phyloP scores from a whole-genome alignment of 64 coral and sea anemone genomes.

The Montipora efflorescens region DNA sequence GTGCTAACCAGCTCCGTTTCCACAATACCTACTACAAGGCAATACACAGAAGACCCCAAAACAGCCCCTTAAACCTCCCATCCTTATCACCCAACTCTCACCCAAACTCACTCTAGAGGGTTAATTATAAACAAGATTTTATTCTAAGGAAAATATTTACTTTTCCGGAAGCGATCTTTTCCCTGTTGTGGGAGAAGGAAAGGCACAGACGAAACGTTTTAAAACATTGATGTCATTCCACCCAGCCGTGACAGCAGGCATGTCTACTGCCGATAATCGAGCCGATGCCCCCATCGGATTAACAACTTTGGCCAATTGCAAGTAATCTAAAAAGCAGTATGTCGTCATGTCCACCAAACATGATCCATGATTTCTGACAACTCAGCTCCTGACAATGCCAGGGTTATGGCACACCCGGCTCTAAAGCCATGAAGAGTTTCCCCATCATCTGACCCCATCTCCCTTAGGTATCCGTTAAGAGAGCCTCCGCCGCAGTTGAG shows the following conservation, averaged over 20 bases:
- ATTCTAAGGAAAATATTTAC: background rate
- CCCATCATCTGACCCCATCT: conserved; percentile 38
- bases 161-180: background rate
- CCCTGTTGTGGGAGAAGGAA: background rate
- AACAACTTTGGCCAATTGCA: conserved; percentile 31
- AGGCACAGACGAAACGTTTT: conserved; percentile 15
- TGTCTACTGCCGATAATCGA: background rate
- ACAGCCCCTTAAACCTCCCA: background rate
- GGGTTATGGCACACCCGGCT: conserved; percentile 46
- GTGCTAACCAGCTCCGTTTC: background rate
- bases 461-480: conserved; percentile 34
- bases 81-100: background rate
- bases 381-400: conserved; percentile 53
- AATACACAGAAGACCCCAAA: background rate
- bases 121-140: background rate
- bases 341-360: conserved; percentile 6
- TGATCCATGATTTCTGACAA: background rate
- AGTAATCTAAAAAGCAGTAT: conserved; percentile 6
- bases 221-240: conserved; percentile 6
- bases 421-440: conserved; percentile 55
- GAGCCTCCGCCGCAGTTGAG: conserved; percentile 29
- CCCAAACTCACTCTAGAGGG: background rate
- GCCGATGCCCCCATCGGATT: conserved; percentile 18
- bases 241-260: background rate
- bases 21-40: background rate